phyloP scores from a whole-genome alignment of 2,113 vertebrate species.

The Chionomys nivalis region DNA sequence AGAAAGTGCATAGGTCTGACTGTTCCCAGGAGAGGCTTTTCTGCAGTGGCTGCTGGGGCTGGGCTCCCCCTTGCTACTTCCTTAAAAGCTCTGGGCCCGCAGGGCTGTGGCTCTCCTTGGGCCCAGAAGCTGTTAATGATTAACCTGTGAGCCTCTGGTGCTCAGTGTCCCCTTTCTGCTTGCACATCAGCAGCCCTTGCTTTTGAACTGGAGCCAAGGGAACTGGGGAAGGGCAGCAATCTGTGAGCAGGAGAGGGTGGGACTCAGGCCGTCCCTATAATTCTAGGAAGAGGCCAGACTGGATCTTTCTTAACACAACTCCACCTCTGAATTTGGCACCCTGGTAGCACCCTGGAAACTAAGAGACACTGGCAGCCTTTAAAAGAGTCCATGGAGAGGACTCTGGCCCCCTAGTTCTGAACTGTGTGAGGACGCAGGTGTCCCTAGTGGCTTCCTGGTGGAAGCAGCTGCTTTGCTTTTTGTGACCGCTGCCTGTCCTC shows the following conservation, averaged over 20 bases:
- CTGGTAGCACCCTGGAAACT: accelerated
- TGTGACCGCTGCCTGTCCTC: background rate
- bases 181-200: background rate
- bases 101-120: constrained; percentile 56
- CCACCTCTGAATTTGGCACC: background rate
- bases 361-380: accelerated
- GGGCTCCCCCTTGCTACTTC: background rate
- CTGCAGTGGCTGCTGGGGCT: background rate
- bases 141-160: constrained; percentile 77
- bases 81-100: constrained; percentile 45
- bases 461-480: background rate
- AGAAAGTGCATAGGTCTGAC: background rate
- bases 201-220: background rate
- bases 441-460: accelerated
- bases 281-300: background rate
- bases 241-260: background rate
- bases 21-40: background rate
- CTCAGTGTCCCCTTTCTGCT: constrained; percentile 40
- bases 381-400: accelerated
- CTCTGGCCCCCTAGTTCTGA: too few relatives aligned
- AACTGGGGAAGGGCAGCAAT: accelerated
- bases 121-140: constrained; percentile 74
- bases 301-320: accelerated
- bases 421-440: background rate
- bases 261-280: background rate